Base-by-base conservation (phyloP, 1,140 invertebrate species). In the Drosophila insularis region DNA sequence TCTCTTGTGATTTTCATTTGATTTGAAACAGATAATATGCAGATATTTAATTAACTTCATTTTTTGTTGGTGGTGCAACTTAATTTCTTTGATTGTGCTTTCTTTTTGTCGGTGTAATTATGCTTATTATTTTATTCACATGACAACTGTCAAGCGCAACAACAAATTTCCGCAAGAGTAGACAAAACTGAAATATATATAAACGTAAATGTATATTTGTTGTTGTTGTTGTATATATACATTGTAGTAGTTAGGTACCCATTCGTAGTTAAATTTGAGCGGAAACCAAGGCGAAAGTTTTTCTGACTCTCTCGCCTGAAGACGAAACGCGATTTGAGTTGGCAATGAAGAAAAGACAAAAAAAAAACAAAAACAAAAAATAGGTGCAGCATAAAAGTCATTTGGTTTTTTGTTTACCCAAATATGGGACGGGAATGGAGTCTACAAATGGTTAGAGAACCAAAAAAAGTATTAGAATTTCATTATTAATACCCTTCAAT, bases 211-310 rank as follows among this genome's bases (percentile, higher is more conserved):
- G 46, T 61, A 55, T 1, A 54, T 23, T 0, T 27, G 27, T 27
- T 27, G 27, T 27, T 27, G 5, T 27, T 27, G 5, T 27, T 27
- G 4, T 61, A 39, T n/a, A n/a, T 32, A 40, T 11, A 62, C 43
- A 50, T 8, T 50, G 43, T 46, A 17, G 62, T 14, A 50, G 27
- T 14, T 31, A 21, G 27, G 27, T 27, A 27, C 6, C 27, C 27
- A 27, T 7, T 64, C 19, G 53, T 40, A 46, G 39, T 76, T 65
- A 50, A 63, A 63, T 72, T 78, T 72, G 23, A 76, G 54, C 74
- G 77, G 74, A 73, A 77, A 69, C 63, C 70, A 39, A 62, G 70
- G 74, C 70, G 77, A 79, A 79, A 79, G 74, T 77, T 79, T 73
- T 50, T 27, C 27, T 50, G 13, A 50, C 43, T 65, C 46, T 56